These are phyloP conservation scores for Sphaerophoria rueppellii DNA, from an alignment of 2,888 invertebrate genomes.

Conservation along the genomic window DNA sequence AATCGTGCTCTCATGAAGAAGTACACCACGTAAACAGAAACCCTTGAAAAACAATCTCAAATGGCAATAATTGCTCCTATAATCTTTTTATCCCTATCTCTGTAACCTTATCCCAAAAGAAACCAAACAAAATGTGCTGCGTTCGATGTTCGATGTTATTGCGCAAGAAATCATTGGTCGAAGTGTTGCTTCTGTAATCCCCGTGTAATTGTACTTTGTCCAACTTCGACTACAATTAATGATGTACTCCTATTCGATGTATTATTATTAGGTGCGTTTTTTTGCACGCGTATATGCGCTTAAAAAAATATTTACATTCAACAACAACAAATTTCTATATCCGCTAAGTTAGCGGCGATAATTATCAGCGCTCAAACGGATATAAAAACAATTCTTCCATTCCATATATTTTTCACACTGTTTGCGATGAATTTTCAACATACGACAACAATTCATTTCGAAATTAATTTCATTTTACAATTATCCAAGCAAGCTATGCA, in stretches of 20 bases:
- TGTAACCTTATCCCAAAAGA: slow-evolving; percentile 50
- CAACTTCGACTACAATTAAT: slow-evolving; percentile 42
- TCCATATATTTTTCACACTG: too few species aligned
- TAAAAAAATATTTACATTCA: too few species aligned
- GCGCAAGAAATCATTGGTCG: slow-evolving; percentile 39
- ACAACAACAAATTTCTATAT: too few species aligned
- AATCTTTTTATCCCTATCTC: slow-evolving; percentile 48
- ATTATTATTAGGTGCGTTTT: too few species aligned
- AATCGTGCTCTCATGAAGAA: slow-evolving; percentile 82
- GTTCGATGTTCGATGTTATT: slow-evolving; percentile 65
- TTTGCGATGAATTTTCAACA: too few species aligned
- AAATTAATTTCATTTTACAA: too few species aligned
- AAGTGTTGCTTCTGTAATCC: slow-evolving; percentile 51
- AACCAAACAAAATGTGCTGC: slow-evolving; percentile 39
- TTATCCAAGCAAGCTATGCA: too few species aligned
- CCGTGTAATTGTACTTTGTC: slow-evolving; percentile 33
- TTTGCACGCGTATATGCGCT: too few species aligned
- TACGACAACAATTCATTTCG: too few species aligned
- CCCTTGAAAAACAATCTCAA: slow-evolving; percentile 9
- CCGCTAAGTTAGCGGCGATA: too few species aligned
- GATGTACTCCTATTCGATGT: slow-evolving; percentile 2
- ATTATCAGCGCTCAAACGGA: too few species aligned
- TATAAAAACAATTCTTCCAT: too few species aligned
- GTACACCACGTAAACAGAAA: slow-evolving; percentile 71
- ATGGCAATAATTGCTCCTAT: slow-evolving; percentile 40